Percentiles rank a stretch among this genome's conserved stretches.
phyloP scores from a whole-genome alignment of 2,113 vertebrate species.

The Hydropotes inermis region DNA sequence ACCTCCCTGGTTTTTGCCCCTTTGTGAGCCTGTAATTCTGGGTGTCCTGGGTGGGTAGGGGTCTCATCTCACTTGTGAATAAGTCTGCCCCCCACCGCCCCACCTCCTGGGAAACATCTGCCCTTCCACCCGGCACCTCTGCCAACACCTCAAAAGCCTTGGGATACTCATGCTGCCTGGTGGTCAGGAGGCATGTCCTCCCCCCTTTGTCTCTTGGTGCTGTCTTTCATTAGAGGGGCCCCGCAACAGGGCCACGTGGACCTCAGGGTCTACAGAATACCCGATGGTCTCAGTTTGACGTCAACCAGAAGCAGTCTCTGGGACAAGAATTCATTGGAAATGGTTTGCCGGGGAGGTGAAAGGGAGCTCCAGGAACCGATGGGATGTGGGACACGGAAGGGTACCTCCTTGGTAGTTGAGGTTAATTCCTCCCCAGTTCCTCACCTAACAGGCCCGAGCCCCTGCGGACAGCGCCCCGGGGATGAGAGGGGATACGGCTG shows the following conservation, averaged over 20 bases:
- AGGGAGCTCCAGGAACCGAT: not conserved
- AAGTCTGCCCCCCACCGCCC: not conserved
- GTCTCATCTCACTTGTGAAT: constrained; percentile 67
- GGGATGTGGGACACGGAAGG: not conserved
- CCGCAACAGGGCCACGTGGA: accelerated
- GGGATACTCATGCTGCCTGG: not conserved
- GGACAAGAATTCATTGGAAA: not conserved
- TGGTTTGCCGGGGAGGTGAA: not conserved
- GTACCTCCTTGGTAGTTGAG: not conserved
- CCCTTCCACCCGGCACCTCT: not conserved
- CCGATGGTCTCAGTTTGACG: not conserved
- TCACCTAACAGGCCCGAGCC: not conserved
- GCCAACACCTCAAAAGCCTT: not conserved
- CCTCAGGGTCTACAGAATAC: not conserved
- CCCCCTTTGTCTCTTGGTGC: not conserved
- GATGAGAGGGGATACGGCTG: not conserved
- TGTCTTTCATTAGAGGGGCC: not conserved
- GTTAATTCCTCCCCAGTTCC: not conserved
- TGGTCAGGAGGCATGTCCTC: not conserved
- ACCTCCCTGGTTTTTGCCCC: not conserved
- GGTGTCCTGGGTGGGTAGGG: constrained; percentile 58
- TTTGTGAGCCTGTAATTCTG: not conserved
- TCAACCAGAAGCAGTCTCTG: not conserved
- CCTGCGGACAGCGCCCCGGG: not conserved
- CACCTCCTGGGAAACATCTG: not conserved